Evolutionary conservation across 2,888 invertebrate species (phyloP).

Genomic region (Siphonodentalium dalli): DNA sequence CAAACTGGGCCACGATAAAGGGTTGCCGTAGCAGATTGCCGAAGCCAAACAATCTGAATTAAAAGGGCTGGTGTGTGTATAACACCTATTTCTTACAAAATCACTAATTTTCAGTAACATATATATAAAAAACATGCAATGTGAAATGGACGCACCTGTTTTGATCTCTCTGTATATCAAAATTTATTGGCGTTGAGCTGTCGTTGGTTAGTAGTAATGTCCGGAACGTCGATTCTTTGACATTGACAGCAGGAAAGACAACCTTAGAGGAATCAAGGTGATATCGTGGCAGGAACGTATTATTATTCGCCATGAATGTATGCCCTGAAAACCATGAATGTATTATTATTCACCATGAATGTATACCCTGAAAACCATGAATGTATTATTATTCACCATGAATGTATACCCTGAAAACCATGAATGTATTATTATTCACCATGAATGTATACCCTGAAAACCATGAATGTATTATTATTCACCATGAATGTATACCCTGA

Average conservation of each 20-base stretch:
- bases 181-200: constrained; percentile 59
- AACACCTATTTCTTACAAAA: not conserved
- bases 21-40: too few relatives aligned
- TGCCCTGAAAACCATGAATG: constrained; percentile 54
- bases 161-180: constrained; percentile 52
- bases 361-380: too few relatives aligned
- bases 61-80: too few relatives aligned
- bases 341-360: too few relatives aligned
- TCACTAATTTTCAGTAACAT: not conserved
- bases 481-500: too few relatives aligned
- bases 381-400: too few relatives aligned
- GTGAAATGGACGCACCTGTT: constrained; percentile 35
- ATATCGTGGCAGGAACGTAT: constrained; percentile 60
- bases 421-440: too few relatives aligned
- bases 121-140: not conserved
- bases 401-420: too few relatives aligned
- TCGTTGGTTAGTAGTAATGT: constrained; percentile 54
- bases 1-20: too few relatives aligned
- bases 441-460: too few relatives aligned
- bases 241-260: constrained; percentile 60
- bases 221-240: constrained; percentile 55
- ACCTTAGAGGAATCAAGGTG: constrained; percentile 44
- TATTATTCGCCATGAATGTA: constrained; percentile 60
- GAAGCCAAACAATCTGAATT: too few relatives aligned
- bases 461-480: too few relatives aligned